Conservation (phyloP, 30 jellyfish, hydroid and myxozoan genomes). For the Mastigias papua region DNA sequence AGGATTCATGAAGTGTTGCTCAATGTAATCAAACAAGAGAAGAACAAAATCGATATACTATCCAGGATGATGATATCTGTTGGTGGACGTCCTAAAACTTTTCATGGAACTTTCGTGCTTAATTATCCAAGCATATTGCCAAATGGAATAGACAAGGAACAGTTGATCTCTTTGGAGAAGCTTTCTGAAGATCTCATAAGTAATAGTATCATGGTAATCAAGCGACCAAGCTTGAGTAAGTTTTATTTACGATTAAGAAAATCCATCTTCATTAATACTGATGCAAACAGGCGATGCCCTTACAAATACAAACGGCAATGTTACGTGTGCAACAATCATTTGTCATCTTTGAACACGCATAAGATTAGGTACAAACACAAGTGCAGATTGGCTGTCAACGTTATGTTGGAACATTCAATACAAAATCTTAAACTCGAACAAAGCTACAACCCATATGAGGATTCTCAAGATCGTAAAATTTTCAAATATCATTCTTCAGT, state of each 20-base stretch:
- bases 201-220: neutral
- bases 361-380: neutral
- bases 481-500: conserved; percentile 42
- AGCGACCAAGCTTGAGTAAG: conserved; percentile 32
- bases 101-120: conserved; percentile 36
- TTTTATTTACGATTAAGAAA: conserved; percentile 19
- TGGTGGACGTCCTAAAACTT: conserved; percentile 46
- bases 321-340: neutral
- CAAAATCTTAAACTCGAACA: neutral
- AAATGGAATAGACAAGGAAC: conserved; percentile 17
- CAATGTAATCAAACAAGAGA: neutral
- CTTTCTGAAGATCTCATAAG: neutral
- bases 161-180: conserved; percentile 31
- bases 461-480: conserved; percentile 42
- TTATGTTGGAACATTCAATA: neutral
- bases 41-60: conserved; percentile 15
- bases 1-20: neutral
- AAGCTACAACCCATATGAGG: conserved; percentile 17
- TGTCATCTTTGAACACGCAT: neutral
- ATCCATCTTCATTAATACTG: conserved; percentile 10
- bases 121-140: conserved; percentile 40
- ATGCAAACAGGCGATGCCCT: neutral
- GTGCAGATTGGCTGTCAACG: conserved; percentile 6
- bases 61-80: conserved; percentile 2
- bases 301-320: neutral